phyloP scores from a whole-genome alignment of 2,888 invertebrate species.

The Gordius sp. region DNA sequence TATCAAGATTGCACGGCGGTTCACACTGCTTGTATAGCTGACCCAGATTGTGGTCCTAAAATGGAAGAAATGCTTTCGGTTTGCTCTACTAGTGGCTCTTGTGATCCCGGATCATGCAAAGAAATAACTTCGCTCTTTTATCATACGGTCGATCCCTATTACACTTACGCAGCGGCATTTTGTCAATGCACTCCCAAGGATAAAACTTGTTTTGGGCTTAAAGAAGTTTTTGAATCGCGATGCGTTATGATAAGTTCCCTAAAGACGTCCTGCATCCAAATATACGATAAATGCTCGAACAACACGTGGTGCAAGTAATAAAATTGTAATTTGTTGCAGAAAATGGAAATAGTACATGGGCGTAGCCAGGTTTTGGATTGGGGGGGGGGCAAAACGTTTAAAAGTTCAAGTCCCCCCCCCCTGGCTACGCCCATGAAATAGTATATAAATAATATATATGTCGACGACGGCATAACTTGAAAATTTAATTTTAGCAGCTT shows the following conservation, averaged over 20 bases:
- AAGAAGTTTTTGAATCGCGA: background rate
- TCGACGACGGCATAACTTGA: no score
- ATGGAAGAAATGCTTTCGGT: background rate
- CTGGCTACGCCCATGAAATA: no score
- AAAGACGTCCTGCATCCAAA: background rate
- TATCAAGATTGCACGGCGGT: background rate
- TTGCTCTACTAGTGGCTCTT: background rate
- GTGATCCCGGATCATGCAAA: background rate
- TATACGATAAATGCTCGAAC: background rate
- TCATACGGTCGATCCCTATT: conserved; percentile 14
- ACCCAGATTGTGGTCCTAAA: background rate
- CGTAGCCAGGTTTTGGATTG: no score
- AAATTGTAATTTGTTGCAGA: no score
- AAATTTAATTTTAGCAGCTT: no score
- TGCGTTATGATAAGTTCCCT: background rate
- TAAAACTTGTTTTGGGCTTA: background rate
- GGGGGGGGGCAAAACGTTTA: no score
- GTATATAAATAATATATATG: no score
- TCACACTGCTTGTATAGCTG: background rate
- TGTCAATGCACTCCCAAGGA: conserved; percentile 12
- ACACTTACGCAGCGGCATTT: background rate
- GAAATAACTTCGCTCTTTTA: background rate
- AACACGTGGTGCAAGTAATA: background rate
- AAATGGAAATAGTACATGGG: no score
- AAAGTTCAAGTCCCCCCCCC: no score